Evolutionary conservation across 2,113 vertebrate species (phyloP), one percentile per base, ranked within the genome.

Genomic region (Platysteira castanea): DNA sequence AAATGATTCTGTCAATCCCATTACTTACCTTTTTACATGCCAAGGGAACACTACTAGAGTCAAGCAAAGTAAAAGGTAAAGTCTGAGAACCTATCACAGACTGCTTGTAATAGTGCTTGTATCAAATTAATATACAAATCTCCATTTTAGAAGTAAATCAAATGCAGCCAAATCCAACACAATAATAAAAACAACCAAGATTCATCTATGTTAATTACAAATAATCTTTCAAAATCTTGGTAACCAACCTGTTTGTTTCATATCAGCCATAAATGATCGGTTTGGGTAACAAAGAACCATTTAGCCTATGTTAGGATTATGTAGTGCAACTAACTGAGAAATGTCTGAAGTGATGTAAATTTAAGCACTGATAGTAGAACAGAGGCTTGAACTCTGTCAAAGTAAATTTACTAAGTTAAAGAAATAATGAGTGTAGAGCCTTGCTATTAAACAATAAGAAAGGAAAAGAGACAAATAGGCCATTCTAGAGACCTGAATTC

Each of bases 221-320:
- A 85, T 28, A 3, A 14, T 50, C 33, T 44, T 93, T 52, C 33
- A n/a, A 78, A 73, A 35, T 77, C 30, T 22, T 53, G 13, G 20
- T 37, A 68, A 46, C 15, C 3, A 17, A n/a, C 6, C 21, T 50
- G 5, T 46, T 79, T 27, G 9, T 65, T 9, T 2, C 1, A 0
- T 35, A 53, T 46, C 15, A 76, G 5, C 8, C 54, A 54, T 22
- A 65, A 75, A 53, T 23, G 2, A 50, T 81, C 14, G 26, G 9
- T 44, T 63, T 52, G 42, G 13, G 27, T 77, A 90, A 52, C 46
- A 77, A 73, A 91, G 30, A 57, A 44, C 8, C 15, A 44, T 64
- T 85, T 61, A 89, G 10, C 30, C 35, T 59, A 5, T 3, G 2
- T 26, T 89, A 82, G 16, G n/a, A 49, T 71, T 89, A 75, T 81